phyloP scores from a whole-genome alignment of 2,888 invertebrate species.

The Platycheirus rosarum region DNA sequence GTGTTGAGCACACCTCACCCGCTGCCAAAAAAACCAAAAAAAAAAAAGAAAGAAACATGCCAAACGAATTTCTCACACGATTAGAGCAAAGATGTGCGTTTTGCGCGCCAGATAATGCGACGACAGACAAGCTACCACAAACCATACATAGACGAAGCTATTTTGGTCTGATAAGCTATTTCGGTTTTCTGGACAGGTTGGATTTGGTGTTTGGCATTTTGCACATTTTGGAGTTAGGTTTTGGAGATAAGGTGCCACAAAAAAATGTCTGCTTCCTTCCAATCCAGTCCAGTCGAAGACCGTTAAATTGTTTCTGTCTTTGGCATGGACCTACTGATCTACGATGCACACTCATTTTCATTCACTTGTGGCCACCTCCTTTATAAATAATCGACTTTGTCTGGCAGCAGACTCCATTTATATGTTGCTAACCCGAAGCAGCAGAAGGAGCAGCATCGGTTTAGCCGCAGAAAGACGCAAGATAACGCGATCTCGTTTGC shows the following conservation, averaged over 20 bases:
- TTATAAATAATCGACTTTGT: conserved; percentile 66
- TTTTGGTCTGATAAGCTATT: conserved; percentile 62
- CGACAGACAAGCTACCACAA: conserved; percentile 58
- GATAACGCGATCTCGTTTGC: conserved; percentile 71
- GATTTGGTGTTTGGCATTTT: conserved; percentile 53
- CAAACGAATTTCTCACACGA: conserved; percentile 62
- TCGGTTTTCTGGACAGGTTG: conserved; percentile 22
- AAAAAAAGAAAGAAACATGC: too few species aligned
- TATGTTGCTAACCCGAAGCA: conserved; percentile 25
- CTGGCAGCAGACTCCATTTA: conserved; percentile 58
- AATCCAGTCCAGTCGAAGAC: conserved; percentile 7
- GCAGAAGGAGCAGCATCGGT: conserved; percentile 25
- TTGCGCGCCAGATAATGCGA: conserved; percentile 50
- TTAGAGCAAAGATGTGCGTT: conserved; percentile 48
- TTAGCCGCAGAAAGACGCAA: conserved; percentile 58
- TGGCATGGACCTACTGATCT: conserved; percentile 47
- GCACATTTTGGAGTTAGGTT: conserved; percentile 59
- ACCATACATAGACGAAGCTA: conserved; percentile 54
- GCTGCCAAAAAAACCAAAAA: conserved; percentile 54
- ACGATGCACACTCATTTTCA: conserved; percentile 24
- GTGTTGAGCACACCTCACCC: conserved; percentile 37
- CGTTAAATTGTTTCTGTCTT: conserved; percentile 38
- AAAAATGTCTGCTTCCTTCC: conserved; percentile 49
- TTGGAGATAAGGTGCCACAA: conserved; percentile 65
- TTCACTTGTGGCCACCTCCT: conserved; percentile 56